Base-by-base conservation (phyloP, 2,797 vertebrate species). In the Adrianichthys oophorus region DNA sequence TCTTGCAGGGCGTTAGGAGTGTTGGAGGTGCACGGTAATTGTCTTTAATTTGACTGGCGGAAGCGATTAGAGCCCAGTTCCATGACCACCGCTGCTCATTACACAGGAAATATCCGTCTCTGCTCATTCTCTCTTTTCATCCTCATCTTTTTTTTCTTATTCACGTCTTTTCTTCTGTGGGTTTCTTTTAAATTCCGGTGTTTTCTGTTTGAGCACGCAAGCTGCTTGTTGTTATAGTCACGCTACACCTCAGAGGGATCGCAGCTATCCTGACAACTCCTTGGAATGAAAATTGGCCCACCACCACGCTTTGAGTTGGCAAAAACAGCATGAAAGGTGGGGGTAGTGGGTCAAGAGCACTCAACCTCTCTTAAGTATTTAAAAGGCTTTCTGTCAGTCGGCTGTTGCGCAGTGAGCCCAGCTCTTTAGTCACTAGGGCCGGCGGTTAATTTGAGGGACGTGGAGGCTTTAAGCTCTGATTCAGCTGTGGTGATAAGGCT, bases 11-110 rank as follows among this genome's bases (percentile, higher is more conserved):
- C 48, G 24, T 66, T 46, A 26, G 59, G 42, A 18, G 18, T 60
- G 65, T 85, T 72, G 61, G 70, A 84, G 75, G 73, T 74, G 67
- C 70, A 61, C 12, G 63, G 64, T 83, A 86, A 85, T 81, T 81
- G 60, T 75, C 63, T 87, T 81, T 82, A 72, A 87, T 90, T 83
- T 85, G 80, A 84, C 65, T 41, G 51, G 69, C 70, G 72, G 78
- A 82, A 77, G 62, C 41, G 41, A 79, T 89, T 84, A 79, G 49
- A 62, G 56, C 56, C 67, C 56, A 41, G 47, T 69, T 82, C 77
- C 72, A 74, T 74, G 68, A 85, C 72, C 65, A 61, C 70, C 80
- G 70, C 49, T 47, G 52, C 46, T 82, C 74, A 78, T 81, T 82
- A 82, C 48, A 2, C 58, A 71, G 75, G 77, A 77, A 66, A 82